Base-by-base conservation (phyloP, 2,888 invertebrate species). In the Emmelina monodactyla region DNA sequence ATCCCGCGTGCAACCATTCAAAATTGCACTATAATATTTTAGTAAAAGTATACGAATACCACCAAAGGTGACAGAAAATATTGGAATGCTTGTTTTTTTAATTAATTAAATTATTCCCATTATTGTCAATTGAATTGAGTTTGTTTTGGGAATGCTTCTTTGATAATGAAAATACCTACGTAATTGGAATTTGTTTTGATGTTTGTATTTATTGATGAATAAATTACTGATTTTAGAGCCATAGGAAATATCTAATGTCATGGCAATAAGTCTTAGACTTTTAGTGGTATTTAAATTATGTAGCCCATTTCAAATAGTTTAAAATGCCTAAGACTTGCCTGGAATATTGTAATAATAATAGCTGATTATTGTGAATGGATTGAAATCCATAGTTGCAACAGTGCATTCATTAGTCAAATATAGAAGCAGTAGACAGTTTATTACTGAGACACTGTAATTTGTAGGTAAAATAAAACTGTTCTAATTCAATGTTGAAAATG, bases 281-380 rank as follows among this genome's bases (percentile, higher is more conserved):
- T 44, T 47, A 43, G 37, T 34, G 29, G 29, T 7, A n/a, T n/a
- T n/a, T n/a, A 7, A n/a, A 25, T 25, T 25, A 25, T 11, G 25
- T 25, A 25, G 25, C 25, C 25, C 25, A 25, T 25, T 25, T 25
- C 11, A 11, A 25, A 25, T 25, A 25, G 25, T 25, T 9, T 25
- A 25, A 56, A 60, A 64, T 68, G 73, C 73, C 73, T 72, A 63
- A 63, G 58, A 63, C 71, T 78, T 78, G 76, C 75, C 76, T 70
- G 61, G 57, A 57, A 52, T 56, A 51, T 48, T 54, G 54, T 52
- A 54, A 14, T 29, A 44, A 54, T 54, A 60, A 62, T 58, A 64
- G 61, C 58, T 64, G 60, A 57, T n/a, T n/a, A n/a, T n/a, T 53
- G 54, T 46, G n/a, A 47, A 51, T 55, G 58, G 63, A 62, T 63